Base-by-base conservation (phyloP, 2,113 vertebrate genomes). In the Thamnophis sirtalis region DNA sequence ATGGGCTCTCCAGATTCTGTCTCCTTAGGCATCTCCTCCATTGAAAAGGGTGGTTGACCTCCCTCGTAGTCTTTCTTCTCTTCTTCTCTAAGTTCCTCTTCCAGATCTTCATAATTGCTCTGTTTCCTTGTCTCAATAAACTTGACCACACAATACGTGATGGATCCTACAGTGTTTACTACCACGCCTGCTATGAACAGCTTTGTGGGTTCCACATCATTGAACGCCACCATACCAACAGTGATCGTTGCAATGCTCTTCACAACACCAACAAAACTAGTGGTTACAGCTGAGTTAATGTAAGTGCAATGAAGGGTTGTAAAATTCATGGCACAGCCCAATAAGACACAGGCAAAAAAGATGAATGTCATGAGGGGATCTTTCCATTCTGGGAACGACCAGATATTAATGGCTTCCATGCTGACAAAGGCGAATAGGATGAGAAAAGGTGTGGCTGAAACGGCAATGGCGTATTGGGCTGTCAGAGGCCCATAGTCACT, bases 251-350 rank as follows among this genome's bases (percentile, higher is more conserved):
- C 99, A 68, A 99, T 98, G 97, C 99, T 99, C 96, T 99, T 99
- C 93, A 99, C 99, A 95, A 99, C 99, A 13, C 99, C 99, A 2
- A 99, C 99, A 1, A 99, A 99, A 97, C 99, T 99, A 96, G 99
- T 99, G 97, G 99, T 99, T 96, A 99, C 99, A 0, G 99, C 99
- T 0, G 99, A 99, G 98, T 99, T 99, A 97, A 99, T 98, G 96
- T 99, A 99, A 92, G 99, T 99, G 95, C 99, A 99, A 95, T 99
- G 99, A 58, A 99, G 97, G 5, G 99, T 99, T 95, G 99, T 99
- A 97, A 99, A 99, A 97, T 99, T 99, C 99, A 99, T 99, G 96
- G 98, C 99, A n/a, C 99, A 99, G 96, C 99, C 99, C 89, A 99
- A 98, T 93, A 99, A 87, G 92, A 99, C 93, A 84, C 99, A 99